Evolutionary conservation across 1,140 invertebrate species (phyloP).

Genomic region (Lepidurus packardi): DNA sequence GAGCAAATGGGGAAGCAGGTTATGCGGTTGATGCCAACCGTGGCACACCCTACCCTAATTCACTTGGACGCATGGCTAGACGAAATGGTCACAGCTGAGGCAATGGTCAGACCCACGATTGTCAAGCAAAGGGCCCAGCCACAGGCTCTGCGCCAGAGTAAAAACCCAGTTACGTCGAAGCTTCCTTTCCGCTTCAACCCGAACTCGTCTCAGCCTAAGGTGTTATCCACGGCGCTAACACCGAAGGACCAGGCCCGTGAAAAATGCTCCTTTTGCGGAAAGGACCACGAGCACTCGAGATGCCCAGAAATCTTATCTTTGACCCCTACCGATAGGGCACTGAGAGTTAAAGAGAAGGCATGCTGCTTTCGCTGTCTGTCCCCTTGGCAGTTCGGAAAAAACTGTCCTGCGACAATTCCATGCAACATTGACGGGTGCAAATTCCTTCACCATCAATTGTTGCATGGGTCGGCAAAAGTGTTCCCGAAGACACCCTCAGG

Average conservation of each 20-base stretch:
- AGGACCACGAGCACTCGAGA: background rate
- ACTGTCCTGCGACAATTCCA: background rate
- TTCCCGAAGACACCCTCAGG: background rate
- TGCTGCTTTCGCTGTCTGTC: constrained; percentile 23
- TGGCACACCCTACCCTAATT: background rate
- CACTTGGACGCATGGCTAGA: constrained; percentile 22
- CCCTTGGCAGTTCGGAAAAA: background rate
- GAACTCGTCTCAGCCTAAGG: background rate
- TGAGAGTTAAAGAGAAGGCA: constrained; percentile 1
- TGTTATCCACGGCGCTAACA: background rate
- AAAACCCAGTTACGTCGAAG: background rate
- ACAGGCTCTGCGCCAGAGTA: background rate
- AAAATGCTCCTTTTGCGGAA: background rate
- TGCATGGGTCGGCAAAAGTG: constrained; percentile 19
- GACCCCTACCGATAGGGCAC: background rate
- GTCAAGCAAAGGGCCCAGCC: background rate
- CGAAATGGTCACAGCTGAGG: background rate
- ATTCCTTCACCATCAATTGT: background rate
- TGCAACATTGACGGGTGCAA: background rate
- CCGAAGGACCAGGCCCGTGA: background rate
- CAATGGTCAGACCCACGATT: background rate
- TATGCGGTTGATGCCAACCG: background rate
- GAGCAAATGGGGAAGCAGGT: background rate
- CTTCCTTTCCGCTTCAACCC: background rate
- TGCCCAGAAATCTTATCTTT: background rate